These are phyloP conservation scores for Muscina levida DNA, from an alignment of 2,888 invertebrate species.

Conservation along the genomic window DNA sequence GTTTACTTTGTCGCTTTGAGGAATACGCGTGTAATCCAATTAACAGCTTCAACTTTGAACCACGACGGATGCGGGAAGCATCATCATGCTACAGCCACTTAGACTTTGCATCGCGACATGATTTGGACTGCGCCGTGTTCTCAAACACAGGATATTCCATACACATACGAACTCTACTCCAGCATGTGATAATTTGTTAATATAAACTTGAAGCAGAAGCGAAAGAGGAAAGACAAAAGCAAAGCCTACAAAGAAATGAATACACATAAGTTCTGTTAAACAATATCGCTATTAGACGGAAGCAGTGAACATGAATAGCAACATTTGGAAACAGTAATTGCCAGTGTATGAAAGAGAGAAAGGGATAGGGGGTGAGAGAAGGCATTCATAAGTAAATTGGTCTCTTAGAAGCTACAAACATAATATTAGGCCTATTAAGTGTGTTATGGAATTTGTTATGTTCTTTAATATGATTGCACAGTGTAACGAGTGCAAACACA, in stretches of 20 bases:
- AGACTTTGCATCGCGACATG: slow-evolving; percentile 8
- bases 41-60: slow-evolving; percentile 30
- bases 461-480: neutral
- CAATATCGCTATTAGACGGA: slow-evolving; percentile 23
- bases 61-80: neutral
- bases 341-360: neutral
- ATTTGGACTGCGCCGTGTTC: slow-evolving; percentile 23
- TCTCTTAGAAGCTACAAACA: neutral
- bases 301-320: too few species aligned
- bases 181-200: slow-evolving; percentile 73
- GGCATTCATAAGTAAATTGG: neutral
- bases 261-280: neutral
- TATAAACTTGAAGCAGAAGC: slow-evolving; percentile 70
- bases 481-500: neutral
- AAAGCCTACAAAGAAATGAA: slow-evolving; percentile 33
- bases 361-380: neutral
- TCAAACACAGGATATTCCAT: neutral
- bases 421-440: slow-evolving; percentile 28
- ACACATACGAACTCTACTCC: slow-evolving; percentile 17
- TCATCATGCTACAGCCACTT: neutral
- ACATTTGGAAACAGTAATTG: too few species aligned
- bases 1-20: neutral
- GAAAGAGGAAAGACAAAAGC: slow-evolving; percentile 38
- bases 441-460: slow-evolving; percentile 15
- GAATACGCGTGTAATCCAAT: slow-evolving; percentile 41